phyloP scores from a whole-genome alignment of 2,888 invertebrate species.

The Mactromeris polynyma region DNA sequence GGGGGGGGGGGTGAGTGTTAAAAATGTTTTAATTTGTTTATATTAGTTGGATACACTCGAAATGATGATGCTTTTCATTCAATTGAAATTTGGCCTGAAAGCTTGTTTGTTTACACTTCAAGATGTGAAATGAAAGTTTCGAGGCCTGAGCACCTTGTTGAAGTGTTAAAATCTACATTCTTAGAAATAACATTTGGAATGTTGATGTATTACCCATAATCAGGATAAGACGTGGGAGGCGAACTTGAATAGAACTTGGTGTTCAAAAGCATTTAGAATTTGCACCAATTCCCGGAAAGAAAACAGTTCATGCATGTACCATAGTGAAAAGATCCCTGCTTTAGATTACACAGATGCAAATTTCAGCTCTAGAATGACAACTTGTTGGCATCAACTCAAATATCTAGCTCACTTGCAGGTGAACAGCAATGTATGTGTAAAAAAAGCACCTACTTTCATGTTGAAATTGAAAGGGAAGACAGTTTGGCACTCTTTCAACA shows the following conservation, averaged over 20 bases:
- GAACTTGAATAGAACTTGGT: background rate
- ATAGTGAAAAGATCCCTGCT: background rate
- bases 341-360: background rate
- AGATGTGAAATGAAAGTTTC: no score
- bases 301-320: background rate
- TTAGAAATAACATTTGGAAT: no score
- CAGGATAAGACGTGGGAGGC: background rate
- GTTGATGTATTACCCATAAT: no score
- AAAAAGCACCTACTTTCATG: background rate
- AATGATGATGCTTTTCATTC: no score
- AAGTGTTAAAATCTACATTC: no score
- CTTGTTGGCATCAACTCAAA: conserved; percentile 14
- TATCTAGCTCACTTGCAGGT: background rate
- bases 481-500: background rate
- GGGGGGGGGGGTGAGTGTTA: no score
- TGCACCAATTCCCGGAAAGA: background rate
- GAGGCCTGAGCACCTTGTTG: no score
- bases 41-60: no score
- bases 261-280: background rate
- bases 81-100: no score
- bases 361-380: background rate
- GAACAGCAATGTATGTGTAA: background rate
- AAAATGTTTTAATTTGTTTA: no score
- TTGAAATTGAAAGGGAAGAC: conserved; percentile 5
- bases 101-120: no score